These are phyloP conservation scores for Torymus texanus DNA, from an alignment of 2,888 invertebrate genomes.

Conservation along the genomic window DNA sequence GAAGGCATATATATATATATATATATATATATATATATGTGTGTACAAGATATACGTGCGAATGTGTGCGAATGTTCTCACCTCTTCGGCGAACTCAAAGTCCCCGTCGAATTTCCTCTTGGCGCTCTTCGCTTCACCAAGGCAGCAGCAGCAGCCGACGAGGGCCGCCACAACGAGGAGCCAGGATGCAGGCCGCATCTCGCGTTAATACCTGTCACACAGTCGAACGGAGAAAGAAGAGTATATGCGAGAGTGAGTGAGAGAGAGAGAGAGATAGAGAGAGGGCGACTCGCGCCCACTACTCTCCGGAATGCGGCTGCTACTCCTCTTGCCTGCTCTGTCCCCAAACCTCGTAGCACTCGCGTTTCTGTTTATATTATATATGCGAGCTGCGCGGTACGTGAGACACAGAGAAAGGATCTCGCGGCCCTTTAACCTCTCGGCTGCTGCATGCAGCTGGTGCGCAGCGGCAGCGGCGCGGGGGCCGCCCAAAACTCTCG, in stretches of 20 bases:
- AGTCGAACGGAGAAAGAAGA: neutral
- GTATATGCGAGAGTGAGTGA: too few species aligned
- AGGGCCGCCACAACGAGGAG: conserved; percentile 73
- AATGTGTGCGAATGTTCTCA: conserved; percentile 71
- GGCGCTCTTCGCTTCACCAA: conserved; percentile 72
- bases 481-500: conserved; percentile 16
- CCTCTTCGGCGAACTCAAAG: conserved; percentile 88
- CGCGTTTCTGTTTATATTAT: too few species aligned
- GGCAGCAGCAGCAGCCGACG: conserved; percentile 56
- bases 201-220: conserved; percentile 51
- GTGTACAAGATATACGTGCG: neutral
- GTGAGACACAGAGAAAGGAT: too few species aligned
- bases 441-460: neutral
- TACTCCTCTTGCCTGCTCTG: too few species aligned
- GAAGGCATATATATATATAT: neutral
- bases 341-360: too few species aligned
- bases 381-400: too few species aligned
- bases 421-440: too few species aligned
- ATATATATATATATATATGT: too few species aligned
- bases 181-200: conserved; percentile 76
- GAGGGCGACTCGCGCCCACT: too few species aligned
- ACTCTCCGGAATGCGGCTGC: too few species aligned
- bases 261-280: too few species aligned
- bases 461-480: conserved; percentile 3
- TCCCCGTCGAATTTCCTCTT: conserved; percentile 86